Evolutionary conservation across 2,113 vertebrate species (phyloP).

Genomic region (Lontra canadensis): DNA sequence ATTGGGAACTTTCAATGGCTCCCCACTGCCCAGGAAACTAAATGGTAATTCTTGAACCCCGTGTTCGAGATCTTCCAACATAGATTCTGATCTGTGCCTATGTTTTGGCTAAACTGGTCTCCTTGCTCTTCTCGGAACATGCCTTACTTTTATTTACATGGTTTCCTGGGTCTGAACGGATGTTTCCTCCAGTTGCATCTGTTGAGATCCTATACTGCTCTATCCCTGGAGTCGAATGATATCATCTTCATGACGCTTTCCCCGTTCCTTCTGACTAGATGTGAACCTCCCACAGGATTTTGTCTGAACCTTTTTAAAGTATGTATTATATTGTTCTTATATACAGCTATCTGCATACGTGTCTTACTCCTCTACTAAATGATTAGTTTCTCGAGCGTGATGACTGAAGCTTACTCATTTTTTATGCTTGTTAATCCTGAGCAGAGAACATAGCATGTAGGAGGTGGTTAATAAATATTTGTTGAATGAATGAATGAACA

Average conservation of each 20-base stretch:
- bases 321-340: neutral
- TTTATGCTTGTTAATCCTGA: slow-evolving; percentile 7
- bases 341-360: neutral
- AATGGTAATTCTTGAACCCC: neutral
- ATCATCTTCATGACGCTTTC: neutral
- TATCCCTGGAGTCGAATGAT: neutral
- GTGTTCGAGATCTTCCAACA: neutral
- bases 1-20: neutral
- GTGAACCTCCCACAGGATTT: neutral
- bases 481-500: neutral
- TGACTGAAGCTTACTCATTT: neutral
- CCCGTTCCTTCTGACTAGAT: neutral
- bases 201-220: neutral
- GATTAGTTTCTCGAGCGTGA: neutral
- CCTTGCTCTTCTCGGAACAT: neutral
- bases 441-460: neutral
- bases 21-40: neutral
- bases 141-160: neutral
- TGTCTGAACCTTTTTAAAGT: neutral
- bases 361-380: neutral
- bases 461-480: neutral
- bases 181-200: neutral
- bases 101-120: neutral
- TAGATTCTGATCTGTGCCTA: neutral
- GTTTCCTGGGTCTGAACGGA: neutral